Conservation (phyloP, 2,797 vertebrate genomes). For the Microctenopoma lineatum region DNA sequence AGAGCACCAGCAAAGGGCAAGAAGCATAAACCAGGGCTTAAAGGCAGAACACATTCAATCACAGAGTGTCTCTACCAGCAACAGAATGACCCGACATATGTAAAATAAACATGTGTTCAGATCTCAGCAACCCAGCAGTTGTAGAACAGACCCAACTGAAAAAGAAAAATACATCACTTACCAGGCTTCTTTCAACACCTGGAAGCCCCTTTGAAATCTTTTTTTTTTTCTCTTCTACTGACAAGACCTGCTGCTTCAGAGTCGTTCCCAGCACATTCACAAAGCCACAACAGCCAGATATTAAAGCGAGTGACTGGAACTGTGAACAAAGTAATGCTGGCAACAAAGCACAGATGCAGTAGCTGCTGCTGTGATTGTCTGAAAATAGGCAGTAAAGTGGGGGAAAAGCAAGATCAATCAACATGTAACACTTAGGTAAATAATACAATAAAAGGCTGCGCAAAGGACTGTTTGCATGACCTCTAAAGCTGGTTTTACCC, state of each 20-base stretch:
- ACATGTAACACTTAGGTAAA: background rate
- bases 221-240: background rate
- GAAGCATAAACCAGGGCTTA: conserved; percentile 5
- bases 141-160: background rate
- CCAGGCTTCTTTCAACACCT: background rate
- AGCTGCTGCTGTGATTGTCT: background rate
- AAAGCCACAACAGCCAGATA: conserved; percentile 1
- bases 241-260: conserved; percentile 14
- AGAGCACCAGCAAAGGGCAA: conserved; percentile 7
- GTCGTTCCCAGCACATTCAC: background rate
- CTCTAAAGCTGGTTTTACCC: background rate
- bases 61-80: background rate
- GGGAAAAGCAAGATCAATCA: background rate
- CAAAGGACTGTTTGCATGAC: background rate
- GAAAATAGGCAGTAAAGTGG: background rate
- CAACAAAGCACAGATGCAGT: conserved; percentile 33
- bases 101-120: conserved; percentile 7
- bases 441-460: background rate
- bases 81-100: background rate
- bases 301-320: conserved; percentile 15
- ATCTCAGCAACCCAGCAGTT: background rate
- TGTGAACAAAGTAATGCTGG: conserved; percentile 46
- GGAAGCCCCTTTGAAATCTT: conserved; percentile 6
- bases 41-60: conserved; percentile 10
- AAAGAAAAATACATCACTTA: background rate